A percentile compares a stretch with the other conserved stretches of the same genome.
These are phyloP conservation scores for Achatina immaculata DNA, from an alignment of 1,140 invertebrate species.

Conservation along the genomic window DNA sequence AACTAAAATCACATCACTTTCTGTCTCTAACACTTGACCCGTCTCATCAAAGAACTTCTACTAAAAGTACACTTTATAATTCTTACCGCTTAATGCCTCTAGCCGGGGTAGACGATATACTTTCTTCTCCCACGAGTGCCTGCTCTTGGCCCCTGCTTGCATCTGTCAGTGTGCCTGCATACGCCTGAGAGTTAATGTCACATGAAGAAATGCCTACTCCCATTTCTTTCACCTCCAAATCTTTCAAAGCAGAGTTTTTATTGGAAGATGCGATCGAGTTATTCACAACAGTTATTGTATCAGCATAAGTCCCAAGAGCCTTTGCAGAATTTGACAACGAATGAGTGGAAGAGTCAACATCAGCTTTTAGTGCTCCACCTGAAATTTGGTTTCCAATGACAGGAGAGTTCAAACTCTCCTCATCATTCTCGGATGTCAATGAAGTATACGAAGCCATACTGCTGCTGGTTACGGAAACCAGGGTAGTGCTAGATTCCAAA, in stretches of 20 bases:
- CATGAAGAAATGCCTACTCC: background rate
- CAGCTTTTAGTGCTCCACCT: conserved; percentile 6
- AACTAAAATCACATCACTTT: too few species aligned
- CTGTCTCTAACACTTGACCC: too few species aligned
- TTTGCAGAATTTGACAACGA: conserved; percentile 1
- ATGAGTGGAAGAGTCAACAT: background rate
- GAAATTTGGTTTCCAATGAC: conserved; percentile 5
- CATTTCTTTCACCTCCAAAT: background rate
- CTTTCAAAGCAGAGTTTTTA: conserved; percentile 15
- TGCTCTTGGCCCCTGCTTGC: background rate
- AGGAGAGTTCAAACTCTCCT: background rate
- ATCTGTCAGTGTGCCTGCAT: background rate
- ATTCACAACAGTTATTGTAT: background rate
- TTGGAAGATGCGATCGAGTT: conserved; percentile 19
- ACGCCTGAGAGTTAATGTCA: conserved; percentile 8
- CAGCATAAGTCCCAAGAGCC: background rate
- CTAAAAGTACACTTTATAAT: too few species aligned
- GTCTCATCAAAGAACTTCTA: too few species aligned
- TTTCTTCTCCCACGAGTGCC: background rate
- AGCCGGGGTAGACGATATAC: background rate
- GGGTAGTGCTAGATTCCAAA: background rate
- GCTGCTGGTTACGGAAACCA: conserved; percentile 5
- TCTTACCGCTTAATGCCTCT: conserved; percentile 30
- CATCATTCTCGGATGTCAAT: background rate
- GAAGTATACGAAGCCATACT: background rate